These are phyloP conservation scores for Tragulus kanchil DNA, from an alignment of 2,113 vertebrate genomes.

Conservation along the genomic window DNA sequence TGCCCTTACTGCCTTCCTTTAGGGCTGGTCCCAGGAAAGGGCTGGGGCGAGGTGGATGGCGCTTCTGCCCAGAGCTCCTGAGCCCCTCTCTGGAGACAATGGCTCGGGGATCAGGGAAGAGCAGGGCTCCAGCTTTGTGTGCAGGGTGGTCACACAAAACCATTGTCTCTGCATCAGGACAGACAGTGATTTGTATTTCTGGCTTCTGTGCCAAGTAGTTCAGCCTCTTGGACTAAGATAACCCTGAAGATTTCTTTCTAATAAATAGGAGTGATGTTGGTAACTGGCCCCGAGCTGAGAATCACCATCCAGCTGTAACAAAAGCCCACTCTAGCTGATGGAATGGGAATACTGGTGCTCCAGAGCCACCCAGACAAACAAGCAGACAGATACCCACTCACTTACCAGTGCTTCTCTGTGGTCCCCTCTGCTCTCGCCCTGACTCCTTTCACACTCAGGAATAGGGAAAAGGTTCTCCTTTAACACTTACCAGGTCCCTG, in stretches of 20 bases:
- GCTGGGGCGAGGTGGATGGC: accelerated
- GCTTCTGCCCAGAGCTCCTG: not conserved
- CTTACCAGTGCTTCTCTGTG: conserved; percentile 26
- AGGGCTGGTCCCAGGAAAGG: not conserved
- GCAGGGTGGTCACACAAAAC: not conserved
- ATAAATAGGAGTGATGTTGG: not conserved
- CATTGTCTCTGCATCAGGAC: conserved; percentile 57
- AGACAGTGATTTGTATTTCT: not conserved
- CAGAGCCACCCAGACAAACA: not conserved
- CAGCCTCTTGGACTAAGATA: not conserved
- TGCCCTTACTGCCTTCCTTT: not conserved
- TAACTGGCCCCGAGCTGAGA: conserved; percentile 14
- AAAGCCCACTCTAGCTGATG: not conserved
- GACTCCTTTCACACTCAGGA: conserved; percentile 50
- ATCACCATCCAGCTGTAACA: conserved; percentile 4
- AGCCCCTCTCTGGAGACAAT: conserved; percentile 75
- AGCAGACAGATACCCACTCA: not conserved
- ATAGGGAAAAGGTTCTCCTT: conserved; percentile 76
- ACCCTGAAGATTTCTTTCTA: not conserved
- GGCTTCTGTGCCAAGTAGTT: not conserved
- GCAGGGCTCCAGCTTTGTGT: conserved; percentile 8
- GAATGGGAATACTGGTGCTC: not conserved
- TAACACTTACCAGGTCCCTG: conserved; percentile 77
- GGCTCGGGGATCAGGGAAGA: not conserved
- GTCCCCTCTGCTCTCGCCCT: conserved; percentile 24